Evolutionary conservation across 2,888 invertebrate species (phyloP), one percentile per base, ranked within the genome.

Genomic region (Odontothrips loti): DNA sequence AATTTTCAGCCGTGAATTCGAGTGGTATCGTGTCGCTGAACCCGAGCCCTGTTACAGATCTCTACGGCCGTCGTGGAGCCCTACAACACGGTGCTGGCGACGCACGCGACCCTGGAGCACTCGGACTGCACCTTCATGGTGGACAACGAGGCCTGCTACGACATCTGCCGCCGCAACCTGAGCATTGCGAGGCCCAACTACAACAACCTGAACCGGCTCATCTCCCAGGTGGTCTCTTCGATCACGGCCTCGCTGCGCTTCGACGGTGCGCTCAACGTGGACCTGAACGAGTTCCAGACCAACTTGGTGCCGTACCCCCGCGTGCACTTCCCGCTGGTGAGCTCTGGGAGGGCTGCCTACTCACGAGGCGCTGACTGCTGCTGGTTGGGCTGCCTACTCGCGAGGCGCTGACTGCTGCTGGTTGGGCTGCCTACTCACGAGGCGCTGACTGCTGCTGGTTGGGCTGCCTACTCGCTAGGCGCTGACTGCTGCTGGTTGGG

Each of bases 81-180:
- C 1, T 91, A 90, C 87, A 90, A 90, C 85, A 89, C 90, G 80
- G 89, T 90, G 79, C 84, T 90, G 82, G 90, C 90, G 81, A 90
- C 90, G n/a, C 90, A 91, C 85, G 90, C 90, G 27, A 90, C 90
- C 15, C 80, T 82, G 23, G 82, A 82, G 84, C 90, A 90, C 84
- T 89, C 88, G 1, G 90, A 90, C 84, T 90, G 90, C 84, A 88
- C 89, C 48, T 90, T 90, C 84, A 89, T 90, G 89, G 90, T 89
- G 15, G 90, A 90, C 85, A 90, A 90, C 84, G 88, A 82, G 87
- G 89, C 68, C 88, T 89, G 89, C 29, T 90, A 90, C 85, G 89
- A 89, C 79, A 90, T 90, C 85, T 90, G 90, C 85, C 86, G 89
- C 12, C 86, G 88, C 68, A 90, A 90, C 84, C 85, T 90, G 81